These are phyloP conservation scores for Thalassoma bifasciatum DNA, from an alignment of 2,113 vertebrate species.

Conservation along the genomic window DNA sequence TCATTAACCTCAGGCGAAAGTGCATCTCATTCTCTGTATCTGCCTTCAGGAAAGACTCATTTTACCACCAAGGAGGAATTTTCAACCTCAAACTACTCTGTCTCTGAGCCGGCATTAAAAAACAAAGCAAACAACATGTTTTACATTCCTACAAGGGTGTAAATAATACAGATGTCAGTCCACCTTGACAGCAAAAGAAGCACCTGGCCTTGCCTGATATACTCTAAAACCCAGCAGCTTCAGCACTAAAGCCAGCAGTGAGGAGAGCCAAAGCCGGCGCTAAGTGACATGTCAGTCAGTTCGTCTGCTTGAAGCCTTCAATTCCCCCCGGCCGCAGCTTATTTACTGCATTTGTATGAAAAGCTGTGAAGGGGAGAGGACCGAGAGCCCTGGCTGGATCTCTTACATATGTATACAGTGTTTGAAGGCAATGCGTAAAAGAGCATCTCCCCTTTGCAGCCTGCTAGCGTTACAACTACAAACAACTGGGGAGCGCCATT, in stretches of 20 bases:
- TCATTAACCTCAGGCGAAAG: slow-evolving; percentile 39
- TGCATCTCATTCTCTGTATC: slow-evolving; percentile 39
- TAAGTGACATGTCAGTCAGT: slow-evolving; percentile 81
- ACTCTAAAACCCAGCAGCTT: slow-evolving; percentile 56
- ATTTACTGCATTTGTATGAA: slow-evolving; percentile 84
- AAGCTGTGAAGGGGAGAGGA: slow-evolving; percentile 73
- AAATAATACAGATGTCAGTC: slow-evolving; percentile 62
- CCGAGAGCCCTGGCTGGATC: slow-evolving; percentile 67
- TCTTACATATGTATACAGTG: slow-evolving; percentile 82
- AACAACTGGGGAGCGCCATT: slow-evolving; percentile 75
- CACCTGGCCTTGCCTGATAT: slow-evolving; percentile 39
- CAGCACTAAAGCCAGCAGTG: slow-evolving; percentile 68
- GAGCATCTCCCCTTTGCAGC: slow-evolving; percentile 58
- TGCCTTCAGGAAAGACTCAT: slow-evolving; percentile 2
- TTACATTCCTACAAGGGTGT: slow-evolving; percentile 7
- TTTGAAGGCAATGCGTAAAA: slow-evolving; percentile 69
- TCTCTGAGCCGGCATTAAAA: slow-evolving; percentile 16
- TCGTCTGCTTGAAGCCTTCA: slow-evolving; percentile 78
- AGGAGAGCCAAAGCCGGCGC: slow-evolving; percentile 73
- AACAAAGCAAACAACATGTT: slow-evolving; percentile 15
- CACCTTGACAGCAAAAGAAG: slow-evolving; percentile 62
- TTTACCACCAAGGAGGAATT: slow-evolving; percentile 2
- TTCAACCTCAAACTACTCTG: background rate
- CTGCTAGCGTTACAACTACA: slow-evolving; percentile 56
- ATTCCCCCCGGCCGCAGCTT: slow-evolving; percentile 77